Evolutionary conservation across 2,888 invertebrate genomes (phyloP).

Genomic region (Athalia rosae): DNA sequence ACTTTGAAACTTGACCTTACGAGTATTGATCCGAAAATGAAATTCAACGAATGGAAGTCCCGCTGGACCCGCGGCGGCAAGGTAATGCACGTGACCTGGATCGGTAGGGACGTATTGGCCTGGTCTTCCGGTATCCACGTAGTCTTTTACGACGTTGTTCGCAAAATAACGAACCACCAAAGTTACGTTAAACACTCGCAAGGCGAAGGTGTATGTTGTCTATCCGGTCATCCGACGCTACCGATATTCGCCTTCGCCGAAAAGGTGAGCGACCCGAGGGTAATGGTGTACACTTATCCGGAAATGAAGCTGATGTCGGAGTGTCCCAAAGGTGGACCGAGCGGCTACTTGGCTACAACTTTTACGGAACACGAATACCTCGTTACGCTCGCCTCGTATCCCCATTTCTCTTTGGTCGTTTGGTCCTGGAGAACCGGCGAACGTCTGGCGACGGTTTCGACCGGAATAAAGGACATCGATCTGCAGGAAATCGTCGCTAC

Average conservation of each 20-base stretch:
- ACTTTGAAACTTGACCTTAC: no score
- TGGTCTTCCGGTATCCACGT: conserved; percentile 66
- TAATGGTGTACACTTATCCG: conserved; percentile 80
- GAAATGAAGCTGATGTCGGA: conserved; percentile 72
- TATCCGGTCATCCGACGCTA: conserved; percentile 66
- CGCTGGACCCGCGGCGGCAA: conserved; percentile 65
- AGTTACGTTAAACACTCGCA: conserved; percentile 56
- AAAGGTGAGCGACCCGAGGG: conserved; percentile 75
- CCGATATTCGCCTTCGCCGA: conserved; percentile 81
- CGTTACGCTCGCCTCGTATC: conserved; percentile 60
- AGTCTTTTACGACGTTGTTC: conserved; percentile 60
- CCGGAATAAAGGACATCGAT: conserved; percentile 58
- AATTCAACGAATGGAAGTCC: conserved; percentile 56
- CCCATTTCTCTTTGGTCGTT: conserved; percentile 75
- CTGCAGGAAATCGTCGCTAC: conserved; percentile 60
- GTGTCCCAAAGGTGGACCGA: conserved; percentile 55
- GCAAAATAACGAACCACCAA: conserved; percentile 51
- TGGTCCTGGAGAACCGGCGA: conserved; percentile 83
- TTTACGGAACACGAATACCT: conserved; percentile 61
- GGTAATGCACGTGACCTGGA: conserved; percentile 63
- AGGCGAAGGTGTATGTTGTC: conserved; percentile 63
- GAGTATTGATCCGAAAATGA: conserved; percentile 31
- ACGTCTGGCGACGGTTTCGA: conserved; percentile 72
- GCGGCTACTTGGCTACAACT: conserved; percentile 61
- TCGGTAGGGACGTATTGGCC: conserved; percentile 63